These are phyloP conservation scores for Urocyon cinereoargenteus DNA, from an alignment of 2,797 vertebrate species.

Conservation along the genomic window DNA sequence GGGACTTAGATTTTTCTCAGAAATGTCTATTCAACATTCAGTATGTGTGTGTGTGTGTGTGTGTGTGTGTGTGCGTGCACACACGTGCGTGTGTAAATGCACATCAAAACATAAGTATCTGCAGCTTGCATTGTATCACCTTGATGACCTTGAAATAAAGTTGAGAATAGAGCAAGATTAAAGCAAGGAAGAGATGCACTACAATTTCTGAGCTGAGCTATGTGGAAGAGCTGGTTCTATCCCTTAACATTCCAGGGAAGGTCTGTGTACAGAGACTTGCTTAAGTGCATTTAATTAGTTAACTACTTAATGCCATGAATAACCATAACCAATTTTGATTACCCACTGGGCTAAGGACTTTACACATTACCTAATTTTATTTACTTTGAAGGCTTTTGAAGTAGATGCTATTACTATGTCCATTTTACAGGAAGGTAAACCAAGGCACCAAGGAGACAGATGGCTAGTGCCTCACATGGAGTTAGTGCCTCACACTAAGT, in stretches of 20 bases:
- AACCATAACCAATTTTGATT: not conserved
- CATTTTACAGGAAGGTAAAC: not conserved
- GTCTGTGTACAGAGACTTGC: not conserved
- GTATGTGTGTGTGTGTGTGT: not conserved
- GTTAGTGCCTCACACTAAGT: not conserved
- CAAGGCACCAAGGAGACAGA: not conserved
- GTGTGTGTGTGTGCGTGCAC: too few relatives aligned
- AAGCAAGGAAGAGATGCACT: not conserved
- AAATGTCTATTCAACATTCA: slow-evolving; percentile 25
- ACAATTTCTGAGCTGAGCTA: not conserved
- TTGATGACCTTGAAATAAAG: slow-evolving; percentile 36
- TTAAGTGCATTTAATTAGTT: slow-evolving; percentile 1
- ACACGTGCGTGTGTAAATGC: too few relatives aligned
- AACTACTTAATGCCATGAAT: not conserved
- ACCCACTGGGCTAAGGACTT: not conserved
- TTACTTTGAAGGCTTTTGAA: not conserved
- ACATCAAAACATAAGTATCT: not conserved
- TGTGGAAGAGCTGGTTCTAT: not conserved
- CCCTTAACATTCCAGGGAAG: not conserved
- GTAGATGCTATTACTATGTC: not conserved
- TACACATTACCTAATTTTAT: not conserved
- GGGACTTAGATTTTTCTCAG: not conserved
- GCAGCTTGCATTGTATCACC: not conserved
- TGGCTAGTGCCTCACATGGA: not conserved
- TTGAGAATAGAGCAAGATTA: slow-evolving; percentile 35